Evolutionary conservation across 2,797 vertebrate species (phyloP).

Genomic region (Lycodopsis pacificus): DNA sequence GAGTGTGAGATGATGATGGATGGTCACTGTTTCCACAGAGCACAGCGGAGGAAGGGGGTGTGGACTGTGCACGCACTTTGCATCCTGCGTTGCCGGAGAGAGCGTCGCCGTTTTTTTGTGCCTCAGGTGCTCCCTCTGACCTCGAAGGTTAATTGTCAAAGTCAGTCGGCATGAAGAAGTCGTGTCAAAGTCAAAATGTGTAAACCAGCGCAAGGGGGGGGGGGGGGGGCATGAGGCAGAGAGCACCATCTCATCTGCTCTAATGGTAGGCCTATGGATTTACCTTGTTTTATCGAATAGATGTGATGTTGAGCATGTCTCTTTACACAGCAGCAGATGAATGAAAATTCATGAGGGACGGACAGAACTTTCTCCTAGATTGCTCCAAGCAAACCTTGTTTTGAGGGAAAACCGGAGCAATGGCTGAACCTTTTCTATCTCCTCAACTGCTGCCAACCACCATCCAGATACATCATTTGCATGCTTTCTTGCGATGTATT

Average conservation of each 20-base stretch:
- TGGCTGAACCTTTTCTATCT: not conserved
- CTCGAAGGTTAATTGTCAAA: conserved; percentile 64
- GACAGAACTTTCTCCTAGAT: not conserved
- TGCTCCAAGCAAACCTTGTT: not conserved
- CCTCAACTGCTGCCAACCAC: not conserved
- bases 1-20: conserved; percentile 67
- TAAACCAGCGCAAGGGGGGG: not conserved
- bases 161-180: conserved; percentile 52
- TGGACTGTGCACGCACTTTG: not conserved
- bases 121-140: conserved; percentile 53
- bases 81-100: conserved; percentile 32
- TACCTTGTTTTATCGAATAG: not conserved
- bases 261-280: conserved; percentile 14
- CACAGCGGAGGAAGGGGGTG: conserved; percentile 13
- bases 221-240: not conserved
- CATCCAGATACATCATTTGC: not conserved
- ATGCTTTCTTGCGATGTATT: not conserved
- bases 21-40: conserved; percentile 51
- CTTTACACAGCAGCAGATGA: not conserved
- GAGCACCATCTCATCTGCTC: not conserved
- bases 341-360: conserved; percentile 4
- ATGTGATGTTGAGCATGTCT: not conserved
- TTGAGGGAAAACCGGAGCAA: not conserved
- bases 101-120: conserved; percentile 13
- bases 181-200: conserved; percentile 29